Evolutionary conservation across 2,113 vertebrate species (phyloP).

Genomic region (Egretta garzetta): DNA sequence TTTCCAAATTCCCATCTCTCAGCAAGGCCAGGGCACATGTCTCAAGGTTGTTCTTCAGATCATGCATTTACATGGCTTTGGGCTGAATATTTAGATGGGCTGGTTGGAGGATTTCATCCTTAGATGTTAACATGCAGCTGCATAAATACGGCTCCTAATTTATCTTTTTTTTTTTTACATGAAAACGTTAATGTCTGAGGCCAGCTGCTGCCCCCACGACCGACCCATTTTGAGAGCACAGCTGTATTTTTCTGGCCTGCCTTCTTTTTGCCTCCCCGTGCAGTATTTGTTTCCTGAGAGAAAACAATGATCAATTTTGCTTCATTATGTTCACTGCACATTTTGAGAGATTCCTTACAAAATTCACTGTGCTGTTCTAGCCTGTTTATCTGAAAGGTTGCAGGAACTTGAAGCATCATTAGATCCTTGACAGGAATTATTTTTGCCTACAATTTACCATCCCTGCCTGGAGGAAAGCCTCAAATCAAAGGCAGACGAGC

Average conservation of each 20-base stretch:
- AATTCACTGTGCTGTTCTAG: background rate
- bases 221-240: background rate
- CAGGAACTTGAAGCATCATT: constrained; percentile 27
- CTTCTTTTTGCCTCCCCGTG: background rate
- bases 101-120: background rate
- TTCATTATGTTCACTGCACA: background rate
- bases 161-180: background rate
- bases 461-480: constrained; percentile 2
- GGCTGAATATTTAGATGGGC: background rate
- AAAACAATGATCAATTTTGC: constrained; percentile 35
- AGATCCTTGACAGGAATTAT: background rate
- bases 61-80: background rate
- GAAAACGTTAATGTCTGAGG: background rate
- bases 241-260: background rate
- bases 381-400: background rate
- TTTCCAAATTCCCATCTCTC: background rate
- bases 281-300: background rate
- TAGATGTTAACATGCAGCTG: background rate
- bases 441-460: background rate
- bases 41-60: background rate
- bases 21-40: background rate
- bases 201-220: background rate
- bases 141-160: background rate
- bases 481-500: constrained; percentile 13
- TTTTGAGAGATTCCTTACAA: background rate